These are phyloP conservation scores for Gouania willdenowi DNA, from an alignment of 2,797 vertebrate species.

Conservation along the genomic window DNA sequence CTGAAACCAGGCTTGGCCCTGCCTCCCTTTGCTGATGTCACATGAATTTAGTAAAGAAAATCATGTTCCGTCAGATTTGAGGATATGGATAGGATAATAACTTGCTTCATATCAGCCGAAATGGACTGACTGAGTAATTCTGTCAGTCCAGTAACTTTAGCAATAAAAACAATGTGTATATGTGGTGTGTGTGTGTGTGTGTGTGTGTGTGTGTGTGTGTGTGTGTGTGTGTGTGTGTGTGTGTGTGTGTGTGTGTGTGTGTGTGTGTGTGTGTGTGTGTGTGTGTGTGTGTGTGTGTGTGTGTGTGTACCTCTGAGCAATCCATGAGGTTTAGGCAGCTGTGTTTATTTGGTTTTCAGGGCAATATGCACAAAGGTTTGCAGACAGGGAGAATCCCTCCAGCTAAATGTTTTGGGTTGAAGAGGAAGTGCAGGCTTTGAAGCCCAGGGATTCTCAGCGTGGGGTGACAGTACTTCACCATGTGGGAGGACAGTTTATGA, in stretches of 20 bases:
- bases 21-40: conserved; percentile 61
- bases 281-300: conserved; percentile 21
- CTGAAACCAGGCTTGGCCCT: conserved; percentile 40
- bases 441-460: conserved; percentile 38
- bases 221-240: conserved; percentile 23
- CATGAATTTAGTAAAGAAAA: conserved; percentile 13
- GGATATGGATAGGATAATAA: conserved; percentile 24
- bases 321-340: conserved; percentile 56
- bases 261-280: conserved; percentile 24
- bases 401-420: conserved; percentile 58
- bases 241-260: conserved; percentile 28
- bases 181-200: conserved; percentile 28
- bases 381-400: conserved; percentile 32
- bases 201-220: conserved; percentile 24
- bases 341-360: conserved; percentile 63
- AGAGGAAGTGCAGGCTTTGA: conserved; percentile 54
- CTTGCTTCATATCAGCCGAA: conserved; percentile 38
- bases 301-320: conserved; percentile 17
- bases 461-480: conserved; percentile 37
- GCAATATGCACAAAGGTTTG: conserved; percentile 55
- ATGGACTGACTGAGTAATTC: conserved; percentile 32
- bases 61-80: conserved; percentile 31
- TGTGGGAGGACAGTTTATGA: conserved; percentile 48
- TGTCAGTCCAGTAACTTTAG: conserved; percentile 28
- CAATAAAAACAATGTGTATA: conserved; percentile 12